phyloP scores from a whole-genome alignment of 2,113 vertebrate genomes.

The Plestiodon gilberti region DNA sequence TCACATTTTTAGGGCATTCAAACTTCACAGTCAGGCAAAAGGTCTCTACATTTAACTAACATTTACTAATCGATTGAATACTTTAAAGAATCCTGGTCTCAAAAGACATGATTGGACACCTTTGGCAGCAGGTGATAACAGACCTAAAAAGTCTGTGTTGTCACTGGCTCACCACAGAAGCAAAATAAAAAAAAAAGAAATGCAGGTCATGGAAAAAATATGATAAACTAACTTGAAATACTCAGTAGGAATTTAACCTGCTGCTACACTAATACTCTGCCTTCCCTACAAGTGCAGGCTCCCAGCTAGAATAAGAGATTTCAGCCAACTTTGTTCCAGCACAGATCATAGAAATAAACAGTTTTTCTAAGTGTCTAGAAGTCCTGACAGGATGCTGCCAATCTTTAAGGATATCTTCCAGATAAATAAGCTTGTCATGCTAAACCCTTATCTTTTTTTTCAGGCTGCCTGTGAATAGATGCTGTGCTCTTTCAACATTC shows the following conservation, averaged over 20 bases:
- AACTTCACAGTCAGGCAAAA: background rate
- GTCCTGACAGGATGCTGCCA: slow-evolving; percentile 35
- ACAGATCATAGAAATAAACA: slow-evolving; percentile 52
- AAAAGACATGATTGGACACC: slow-evolving; percentile 11
- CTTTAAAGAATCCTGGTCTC: slow-evolving; percentile 36
- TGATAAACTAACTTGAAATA: slow-evolving; percentile 60
- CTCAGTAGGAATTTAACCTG: slow-evolving; percentile 47
- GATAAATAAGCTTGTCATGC: slow-evolving; percentile 50
- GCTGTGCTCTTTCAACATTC: background rate
- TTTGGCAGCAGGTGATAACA: slow-evolving; percentile 41
- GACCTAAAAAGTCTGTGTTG: slow-evolving; percentile 50
- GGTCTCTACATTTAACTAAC: background rate
- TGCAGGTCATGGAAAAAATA: slow-evolving; percentile 43
- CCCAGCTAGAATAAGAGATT: slow-evolving; percentile 37
- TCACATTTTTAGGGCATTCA: background rate
- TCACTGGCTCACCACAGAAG: slow-evolving; percentile 39
- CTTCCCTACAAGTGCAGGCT: slow-evolving; percentile 42
- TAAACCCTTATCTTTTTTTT: slow-evolving; percentile 33
- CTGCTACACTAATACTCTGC: slow-evolving; percentile 31
- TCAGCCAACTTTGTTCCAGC: slow-evolving; percentile 41
- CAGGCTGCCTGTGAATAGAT: slow-evolving; percentile 29
- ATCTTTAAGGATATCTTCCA: slow-evolving; percentile 50
- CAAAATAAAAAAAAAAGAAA: slow-evolving; percentile 53
- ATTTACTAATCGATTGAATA: background rate
- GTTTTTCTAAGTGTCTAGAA: slow-evolving; percentile 45